These are phyloP conservation scores for Calliscelio sp. DNA, from an alignment of 2,888 invertebrate genomes.

Conservation along the genomic window DNA sequence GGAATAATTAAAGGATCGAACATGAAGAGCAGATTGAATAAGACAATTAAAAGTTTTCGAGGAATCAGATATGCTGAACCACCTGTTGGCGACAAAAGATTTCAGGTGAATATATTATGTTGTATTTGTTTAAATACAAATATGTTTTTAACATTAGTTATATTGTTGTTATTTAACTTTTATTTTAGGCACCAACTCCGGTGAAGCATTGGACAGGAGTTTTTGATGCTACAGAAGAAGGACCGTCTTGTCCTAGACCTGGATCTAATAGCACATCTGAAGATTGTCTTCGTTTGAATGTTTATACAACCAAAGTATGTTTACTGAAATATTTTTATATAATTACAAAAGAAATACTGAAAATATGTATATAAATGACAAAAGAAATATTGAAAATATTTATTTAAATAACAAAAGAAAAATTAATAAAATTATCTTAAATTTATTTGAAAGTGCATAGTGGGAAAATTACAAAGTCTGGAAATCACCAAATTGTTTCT, in stretches of 20 bases:
- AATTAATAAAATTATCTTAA: too few relatives aligned
- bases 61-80: slow-evolving; percentile 80
- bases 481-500: too few relatives aligned
- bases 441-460: too few relatives aligned
- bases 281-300: slow-evolving; percentile 89
- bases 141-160: background rate
- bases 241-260: slow-evolving; percentile 87
- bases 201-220: slow-evolving; percentile 86
- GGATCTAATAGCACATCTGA: slow-evolving; percentile 86
- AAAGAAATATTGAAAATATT: too few relatives aligned
- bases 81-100: slow-evolving; percentile 77
- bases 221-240: slow-evolving; percentile 88
- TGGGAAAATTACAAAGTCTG: too few relatives aligned
- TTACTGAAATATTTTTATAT: too few relatives aligned
- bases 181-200: slow-evolving; percentile 86
- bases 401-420: too few relatives aligned
- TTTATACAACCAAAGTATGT: slow-evolving; percentile 87
- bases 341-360: too few relatives aligned
- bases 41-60: slow-evolving; percentile 78
- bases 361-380: too few relatives aligned
- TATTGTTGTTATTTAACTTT: background rate
- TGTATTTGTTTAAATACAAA: background rate
- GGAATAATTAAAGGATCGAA: slow-evolving; percentile 78
- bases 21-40: slow-evolving; percentile 76
- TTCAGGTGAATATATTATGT: slow-evolving; percentile 75